Evolutionary conservation across 2,888 invertebrate genomes (phyloP), one percentile per base, ranked within the genome.

Genomic region (Eremobia ochroleuca): DNA sequence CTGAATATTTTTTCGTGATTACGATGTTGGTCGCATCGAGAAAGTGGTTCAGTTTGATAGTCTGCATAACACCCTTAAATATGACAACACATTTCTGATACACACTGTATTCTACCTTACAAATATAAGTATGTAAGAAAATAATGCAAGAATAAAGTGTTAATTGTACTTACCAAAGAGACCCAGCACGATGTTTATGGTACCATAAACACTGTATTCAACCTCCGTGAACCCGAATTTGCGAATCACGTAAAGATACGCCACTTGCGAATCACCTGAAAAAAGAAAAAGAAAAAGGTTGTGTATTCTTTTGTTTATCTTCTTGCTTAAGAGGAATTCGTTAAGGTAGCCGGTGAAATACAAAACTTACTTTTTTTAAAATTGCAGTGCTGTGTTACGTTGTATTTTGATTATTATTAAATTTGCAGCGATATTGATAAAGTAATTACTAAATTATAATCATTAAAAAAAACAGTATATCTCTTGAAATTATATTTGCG

Each of bases 201-300:
- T 94, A 8, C 96, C 95, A 89, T 96, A 97, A 86, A 97, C 76
- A 85, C 97, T 97, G 91, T 94, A 97, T 83, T 97, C 97, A 58
- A 97, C 94, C 91, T 95, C 96, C 8, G 93, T 95, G 79, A 97
- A 95, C 81, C 93, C 94, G 85, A 97, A 97, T 90, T 95, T 96
- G 66, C 94, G 93, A 86, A 97, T 96, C 37, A 95, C 94, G 88
- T 97, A 97, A 72, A 97, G 91, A 89, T 97, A 97, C 46, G 95
- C 94, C 55, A 97, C 97, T 92, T 96, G 96, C 4, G 97, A 96
- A 88, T 97, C 97, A 88, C 97, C 97, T 97, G 96, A 75, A 94
- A 95, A 89, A 90, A 83, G 86, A 81, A 84, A 81, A 64, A 74
- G 67, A 68, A 61, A 58, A 46, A n/a, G 46, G 46, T 66, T 71